phyloP scores from a whole-genome alignment of 2,888 invertebrate genomes.

The Leptopterna dolabrata region DNA sequence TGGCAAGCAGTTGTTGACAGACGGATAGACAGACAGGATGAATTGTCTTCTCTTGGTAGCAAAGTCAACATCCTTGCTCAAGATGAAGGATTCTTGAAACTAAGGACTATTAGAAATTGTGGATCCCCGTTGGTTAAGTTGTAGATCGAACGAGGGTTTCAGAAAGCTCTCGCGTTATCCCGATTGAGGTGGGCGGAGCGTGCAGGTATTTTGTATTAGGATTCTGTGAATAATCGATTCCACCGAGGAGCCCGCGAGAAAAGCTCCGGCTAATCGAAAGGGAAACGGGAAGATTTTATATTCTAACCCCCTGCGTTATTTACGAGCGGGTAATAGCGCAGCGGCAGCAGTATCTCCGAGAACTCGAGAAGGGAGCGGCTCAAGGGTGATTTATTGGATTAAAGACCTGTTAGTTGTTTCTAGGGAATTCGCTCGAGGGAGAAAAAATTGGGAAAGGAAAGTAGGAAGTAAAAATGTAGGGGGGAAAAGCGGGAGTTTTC shows the following conservation, averaged over 20 bases:
- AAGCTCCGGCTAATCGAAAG: background rate
- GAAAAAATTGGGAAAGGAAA: background rate
- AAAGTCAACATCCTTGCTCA: too few species aligned
- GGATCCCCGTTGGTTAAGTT: too few species aligned
- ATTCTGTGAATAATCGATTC: background rate
- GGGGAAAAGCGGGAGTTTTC: background rate
- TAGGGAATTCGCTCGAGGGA: slow-evolving; percentile 21
- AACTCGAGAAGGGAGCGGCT: slow-evolving; percentile 11
- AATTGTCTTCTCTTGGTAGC: too few species aligned
- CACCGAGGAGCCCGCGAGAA: background rate
- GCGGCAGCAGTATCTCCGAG: slow-evolving; percentile 21
- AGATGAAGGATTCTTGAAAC: too few species aligned
- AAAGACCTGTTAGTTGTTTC: slow-evolving; percentile 47
- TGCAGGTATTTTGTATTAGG: too few species aligned
- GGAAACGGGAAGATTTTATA: slow-evolving; percentile 24
- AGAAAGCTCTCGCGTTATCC: too few species aligned
- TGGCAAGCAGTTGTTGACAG: too few species aligned
- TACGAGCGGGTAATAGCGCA: slow-evolving; percentile 13
- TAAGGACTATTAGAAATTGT: too few species aligned
- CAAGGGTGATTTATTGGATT: slow-evolving; percentile 39
- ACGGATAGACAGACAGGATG: too few species aligned
- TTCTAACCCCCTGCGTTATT: slow-evolving; percentile 25
- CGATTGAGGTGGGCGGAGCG: too few species aligned
- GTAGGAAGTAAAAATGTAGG: background rate
- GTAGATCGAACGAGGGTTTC: too few species aligned